Conservation (phyloP, 2,113 vertebrate genomes). For the Rhizomys pruinosus region DNA sequence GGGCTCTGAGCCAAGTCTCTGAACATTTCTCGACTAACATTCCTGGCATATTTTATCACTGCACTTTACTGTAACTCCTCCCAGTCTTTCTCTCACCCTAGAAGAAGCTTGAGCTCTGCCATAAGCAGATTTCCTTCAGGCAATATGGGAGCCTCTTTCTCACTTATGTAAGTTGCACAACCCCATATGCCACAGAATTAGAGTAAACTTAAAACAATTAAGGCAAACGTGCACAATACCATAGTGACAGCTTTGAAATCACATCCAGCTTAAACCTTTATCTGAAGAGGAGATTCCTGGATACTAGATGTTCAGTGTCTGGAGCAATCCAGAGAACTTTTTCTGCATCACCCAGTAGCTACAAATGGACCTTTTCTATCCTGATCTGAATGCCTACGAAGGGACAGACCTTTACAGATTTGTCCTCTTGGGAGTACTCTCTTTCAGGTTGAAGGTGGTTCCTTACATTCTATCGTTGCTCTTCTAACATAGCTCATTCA, state of each 20-base stretch:
- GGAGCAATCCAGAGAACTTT: too few relatives aligned
- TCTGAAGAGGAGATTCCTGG: background rate
- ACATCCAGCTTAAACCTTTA: background rate
- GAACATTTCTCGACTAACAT: constrained; percentile 51
- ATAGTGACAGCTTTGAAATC: background rate
- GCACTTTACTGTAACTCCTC: background rate
- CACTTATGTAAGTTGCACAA: background rate
- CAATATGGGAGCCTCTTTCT: background rate
- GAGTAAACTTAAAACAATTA: background rate
- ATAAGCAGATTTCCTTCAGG: background rate
- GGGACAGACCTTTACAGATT: background rate
- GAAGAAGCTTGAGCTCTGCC: background rate
- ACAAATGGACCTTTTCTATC: background rate
- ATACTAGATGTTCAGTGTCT: background rate
- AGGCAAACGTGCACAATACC: background rate
- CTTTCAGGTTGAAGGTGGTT: background rate
- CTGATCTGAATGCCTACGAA: background rate
- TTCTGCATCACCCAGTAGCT: background rate
- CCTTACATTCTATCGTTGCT: background rate
- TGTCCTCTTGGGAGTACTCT: background rate
- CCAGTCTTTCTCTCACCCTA: background rate
- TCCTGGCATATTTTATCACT: constrained; percentile 33
- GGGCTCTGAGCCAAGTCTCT: constrained; percentile 42
- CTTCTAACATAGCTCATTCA: background rate
- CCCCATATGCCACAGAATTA: background rate